phyloP scores from a whole-genome alignment of 2,888 invertebrate genomes.

The Scaptomyza caliginosa region DNA sequence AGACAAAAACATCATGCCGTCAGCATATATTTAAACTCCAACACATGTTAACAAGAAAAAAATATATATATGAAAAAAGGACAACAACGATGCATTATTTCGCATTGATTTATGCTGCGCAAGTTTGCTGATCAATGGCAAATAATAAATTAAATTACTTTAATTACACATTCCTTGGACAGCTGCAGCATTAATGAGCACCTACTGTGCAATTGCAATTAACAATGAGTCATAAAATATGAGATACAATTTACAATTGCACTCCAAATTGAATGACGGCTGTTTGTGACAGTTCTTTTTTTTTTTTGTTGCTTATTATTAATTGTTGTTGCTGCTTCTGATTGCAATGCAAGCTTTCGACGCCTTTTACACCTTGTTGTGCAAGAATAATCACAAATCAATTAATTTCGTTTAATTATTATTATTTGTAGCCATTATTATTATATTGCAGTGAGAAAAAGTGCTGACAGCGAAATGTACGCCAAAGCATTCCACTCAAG shows the following conservation, averaged over 20 bases:
- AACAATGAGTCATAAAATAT: slow-evolving; percentile 52
- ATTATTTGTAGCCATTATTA: slow-evolving; percentile 42
- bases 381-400: slow-evolving; percentile 57
- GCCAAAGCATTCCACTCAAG: neutral
- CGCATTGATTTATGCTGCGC: slow-evolving; percentile 65
- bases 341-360: neutral
- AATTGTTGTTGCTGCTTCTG: neutral
- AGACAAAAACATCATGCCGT: slow-evolving; percentile 35
- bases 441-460: slow-evolving; percentile 42
- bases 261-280: slow-evolving; percentile 58
- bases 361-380: slow-evolving; percentile 10
- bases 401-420: slow-evolving; percentile 61
- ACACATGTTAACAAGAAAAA: slow-evolving; percentile 18
- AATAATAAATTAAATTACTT: slow-evolving; percentile 79
- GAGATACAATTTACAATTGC: slow-evolving; percentile 62
- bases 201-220: slow-evolving; percentile 22
- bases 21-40: slow-evolving; percentile 58
- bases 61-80: no score
- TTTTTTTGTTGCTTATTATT: slow-evolving; percentile 4
- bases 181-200: slow-evolving; percentile 57
- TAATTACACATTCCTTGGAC: slow-evolving; percentile 65
- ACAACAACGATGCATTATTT: slow-evolving; percentile 33
- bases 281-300: slow-evolving; percentile 56
- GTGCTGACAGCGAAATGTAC: slow-evolving; percentile 47
- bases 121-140: slow-evolving; percentile 77